Base-by-base conservation (phyloP, 2,888 invertebrate species). In the Nasonia oneida region DNA sequence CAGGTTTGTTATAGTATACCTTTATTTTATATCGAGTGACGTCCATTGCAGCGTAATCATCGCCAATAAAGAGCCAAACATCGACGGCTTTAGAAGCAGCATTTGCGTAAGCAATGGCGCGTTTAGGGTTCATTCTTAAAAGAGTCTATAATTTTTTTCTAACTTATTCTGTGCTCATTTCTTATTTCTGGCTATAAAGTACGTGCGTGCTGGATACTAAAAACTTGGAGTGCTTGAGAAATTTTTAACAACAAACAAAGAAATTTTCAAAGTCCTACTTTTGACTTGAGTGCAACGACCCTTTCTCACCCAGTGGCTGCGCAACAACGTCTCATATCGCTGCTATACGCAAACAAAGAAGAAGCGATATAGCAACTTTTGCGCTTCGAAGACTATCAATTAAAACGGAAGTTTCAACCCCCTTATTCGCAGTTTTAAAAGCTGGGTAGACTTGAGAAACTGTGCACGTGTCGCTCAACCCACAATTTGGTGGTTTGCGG, bases 401-500 rank as follows among this genome's bases (percentile, higher is more conserved):
- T 53, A 57, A 33, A 39, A 71, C 37, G 39, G 3, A 73, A 73
- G 42, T 73, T 73, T 42, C 2, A 76, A 47, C 37, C 18, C 37
- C 53, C 76, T 37, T 57, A 47, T 76, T 18, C 53, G 14, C 71
- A 23, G 37, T 18, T 75, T 75, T 33, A 76, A 57, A 76, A 76
- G 37, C 57, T 1, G 37, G 53, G 33, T 57, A 57, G 14, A 76
- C 33, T 6, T 14, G 37, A 61, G 5, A 70, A 73, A 73, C 37
- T 73, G 14, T n/a, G 12, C 39, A 14, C 73, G 23, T 15, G 2
- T 67, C 33, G 39, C n/a, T 29, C 57, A 77, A 18, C 77, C 61
- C n/a, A 39, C 50, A 61, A 61, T 77, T 77, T 61, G 8, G 77
- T 57, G 77, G 37, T 39, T 8, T 77, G 77, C 39, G 77, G 77